Conservation (phyloP, 2,797 vertebrate species). For the Luscinia luscinia region DNA sequence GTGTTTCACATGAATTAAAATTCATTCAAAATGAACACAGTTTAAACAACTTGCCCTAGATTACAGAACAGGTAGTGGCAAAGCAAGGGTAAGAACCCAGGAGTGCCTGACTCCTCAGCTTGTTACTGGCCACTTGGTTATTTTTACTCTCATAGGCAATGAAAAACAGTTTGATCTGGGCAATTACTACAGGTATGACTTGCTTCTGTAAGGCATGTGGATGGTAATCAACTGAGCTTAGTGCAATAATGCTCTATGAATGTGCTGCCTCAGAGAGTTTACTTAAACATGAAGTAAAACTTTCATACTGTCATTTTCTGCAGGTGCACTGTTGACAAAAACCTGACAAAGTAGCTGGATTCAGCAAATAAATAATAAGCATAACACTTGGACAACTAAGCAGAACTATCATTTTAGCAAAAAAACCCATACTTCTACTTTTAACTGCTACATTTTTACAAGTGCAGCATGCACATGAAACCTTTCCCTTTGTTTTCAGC, state of each 20-base stretch:
- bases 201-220: constrained; percentile 70
- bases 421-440: neutral
- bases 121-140: constrained; percentile 23
- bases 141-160: neutral
- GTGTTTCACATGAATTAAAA: constrained; percentile 51
- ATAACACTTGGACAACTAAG: neutral
- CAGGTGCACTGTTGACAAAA: constrained; percentile 31
- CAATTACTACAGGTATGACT: constrained; percentile 57
- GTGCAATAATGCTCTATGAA: constrained; percentile 51
- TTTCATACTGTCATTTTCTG: constrained; percentile 33
- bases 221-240: constrained; percentile 60
- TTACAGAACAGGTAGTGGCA: constrained; percentile 35
- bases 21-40: constrained; percentile 37
- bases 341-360: neutral
- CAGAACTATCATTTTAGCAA: neutral
- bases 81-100: constrained; percentile 11
- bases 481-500: constrained; percentile 50
- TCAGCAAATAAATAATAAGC: constrained; percentile 41
- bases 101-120: constrained; percentile 20
- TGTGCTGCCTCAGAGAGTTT: constrained; percentile 53
- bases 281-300: constrained; percentile 33
- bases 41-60: constrained; percentile 42
- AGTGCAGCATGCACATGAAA: constrained; percentile 20
- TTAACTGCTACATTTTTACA: neutral
- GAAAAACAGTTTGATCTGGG: constrained; percentile 4